Evolutionary conservation across 2,888 invertebrate species (phyloP).

Genomic region (Euplagia quadripunctaria): DNA sequence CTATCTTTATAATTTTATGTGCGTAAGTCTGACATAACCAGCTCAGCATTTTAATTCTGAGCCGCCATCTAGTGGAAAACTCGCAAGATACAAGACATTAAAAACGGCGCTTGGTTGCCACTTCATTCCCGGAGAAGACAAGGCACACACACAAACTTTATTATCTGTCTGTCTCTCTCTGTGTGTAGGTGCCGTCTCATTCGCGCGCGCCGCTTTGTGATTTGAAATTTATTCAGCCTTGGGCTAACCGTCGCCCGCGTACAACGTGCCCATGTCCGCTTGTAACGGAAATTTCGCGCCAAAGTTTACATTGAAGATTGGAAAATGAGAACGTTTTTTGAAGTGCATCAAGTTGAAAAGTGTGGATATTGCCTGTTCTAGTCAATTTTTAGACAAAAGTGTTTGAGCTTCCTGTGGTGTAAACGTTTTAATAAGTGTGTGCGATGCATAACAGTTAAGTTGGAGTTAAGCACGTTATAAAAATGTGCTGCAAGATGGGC

Average conservation of each 20-base stretch:
- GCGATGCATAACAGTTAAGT: slow-evolving; percentile 71
- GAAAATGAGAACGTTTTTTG: slow-evolving; percentile 68
- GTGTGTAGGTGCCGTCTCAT: slow-evolving; percentile 56
- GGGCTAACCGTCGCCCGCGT: slow-evolving; percentile 76
- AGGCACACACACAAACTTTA: slow-evolving; percentile 57
- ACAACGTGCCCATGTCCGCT: slow-evolving; percentile 64
- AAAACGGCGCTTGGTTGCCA: slow-evolving; percentile 60
- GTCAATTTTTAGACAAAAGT: slow-evolving; percentile 54
- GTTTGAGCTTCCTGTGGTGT: slow-evolving; percentile 56
- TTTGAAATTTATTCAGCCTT: slow-evolving; percentile 74
- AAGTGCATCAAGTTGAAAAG: slow-evolving; percentile 60
- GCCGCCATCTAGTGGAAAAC: slow-evolving; percentile 71
- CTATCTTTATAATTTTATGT: slow-evolving; percentile 14
- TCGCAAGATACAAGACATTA: slow-evolving; percentile 54
- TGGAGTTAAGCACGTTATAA: slow-evolving; percentile 69
- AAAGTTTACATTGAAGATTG: slow-evolving; percentile 74
- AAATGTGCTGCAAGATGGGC: slow-evolving; percentile 76
- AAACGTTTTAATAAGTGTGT: slow-evolving; percentile 61
- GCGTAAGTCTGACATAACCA: slow-evolving; percentile 9
- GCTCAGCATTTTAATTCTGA: slow-evolving; percentile 24
- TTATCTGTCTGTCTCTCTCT: slow-evolving; percentile 51
- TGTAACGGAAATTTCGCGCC: slow-evolving; percentile 68
- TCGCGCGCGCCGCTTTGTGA: slow-evolving; percentile 66
- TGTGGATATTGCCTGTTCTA: slow-evolving; percentile 54
- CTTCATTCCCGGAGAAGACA: slow-evolving; percentile 63